phyloP scores from a whole-genome alignment of 2,888 invertebrate species.

The Patella depressa region DNA sequence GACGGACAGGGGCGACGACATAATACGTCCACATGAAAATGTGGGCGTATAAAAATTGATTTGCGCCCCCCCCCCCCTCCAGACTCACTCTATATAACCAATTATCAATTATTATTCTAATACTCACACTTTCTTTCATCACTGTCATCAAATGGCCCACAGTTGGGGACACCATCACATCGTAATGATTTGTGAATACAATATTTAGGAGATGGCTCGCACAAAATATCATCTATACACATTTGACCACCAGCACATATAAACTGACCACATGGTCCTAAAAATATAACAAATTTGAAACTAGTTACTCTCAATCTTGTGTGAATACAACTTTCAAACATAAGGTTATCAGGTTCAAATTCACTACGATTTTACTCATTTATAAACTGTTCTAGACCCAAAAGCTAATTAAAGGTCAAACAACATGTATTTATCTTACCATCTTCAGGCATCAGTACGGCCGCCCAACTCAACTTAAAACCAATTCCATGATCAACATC shows the following conservation, averaged over 20 bases:
- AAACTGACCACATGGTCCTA: slow-evolving; percentile 57
- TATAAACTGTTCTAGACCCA: too few relatives aligned
- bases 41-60: too few relatives aligned
- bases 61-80: too few relatives aligned
- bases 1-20: too few relatives aligned
- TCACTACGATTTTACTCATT: too few relatives aligned
- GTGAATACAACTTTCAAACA: too few relatives aligned
- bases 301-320: neutral
- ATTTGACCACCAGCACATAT: slow-evolving; percentile 54
- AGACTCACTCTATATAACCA: neutral
- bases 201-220: slow-evolving; percentile 50
- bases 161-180: slow-evolving; percentile 85
- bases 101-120: neutral
- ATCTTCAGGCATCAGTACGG: slow-evolving; percentile 48
- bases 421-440: slow-evolving; percentile 33
- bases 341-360: too few relatives aligned
- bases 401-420: too few relatives aligned
- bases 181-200: slow-evolving; percentile 81
- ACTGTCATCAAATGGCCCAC: slow-evolving; percentile 72
- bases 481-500: slow-evolving; percentile 40
- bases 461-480: slow-evolving; percentile 59
- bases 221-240: slow-evolving; percentile 44
- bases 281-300: neutral
- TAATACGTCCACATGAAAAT: too few relatives aligned
- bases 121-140: slow-evolving; percentile 66